phyloP scores from a whole-genome alignment of 2,797 vertebrate species.

The Anas acuta region DNA sequence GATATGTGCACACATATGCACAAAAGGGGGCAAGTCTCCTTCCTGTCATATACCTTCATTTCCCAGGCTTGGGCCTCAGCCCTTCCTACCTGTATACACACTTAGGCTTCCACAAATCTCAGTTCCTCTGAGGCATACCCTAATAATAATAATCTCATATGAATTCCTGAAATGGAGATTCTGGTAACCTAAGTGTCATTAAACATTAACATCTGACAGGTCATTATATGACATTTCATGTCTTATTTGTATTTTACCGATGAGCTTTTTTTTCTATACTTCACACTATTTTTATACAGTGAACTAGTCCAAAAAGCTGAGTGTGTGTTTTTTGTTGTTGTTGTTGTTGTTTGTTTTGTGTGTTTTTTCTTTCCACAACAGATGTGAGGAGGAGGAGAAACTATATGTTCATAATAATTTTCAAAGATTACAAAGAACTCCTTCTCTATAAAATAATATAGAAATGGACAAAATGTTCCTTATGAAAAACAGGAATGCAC shows the following conservation, averaged over 20 bases:
- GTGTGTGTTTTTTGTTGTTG: too few species aligned
- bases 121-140: not conserved
- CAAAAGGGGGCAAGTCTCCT: accelerated
- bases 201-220: not conserved
- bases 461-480: not conserved
- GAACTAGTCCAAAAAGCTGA: not conserved
- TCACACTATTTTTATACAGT: not conserved
- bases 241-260: not conserved
- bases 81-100: not conserved
- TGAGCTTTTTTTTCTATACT: not conserved
- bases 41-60: accelerated
- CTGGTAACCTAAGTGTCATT: not conserved
- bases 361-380: not conserved
- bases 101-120: not conserved
- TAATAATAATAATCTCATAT: not conserved
- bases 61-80: not conserved
- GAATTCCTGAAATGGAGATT: not conserved
- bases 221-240: not conserved
- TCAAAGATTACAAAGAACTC: not conserved
- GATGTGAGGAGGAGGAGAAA: not conserved
- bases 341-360: not conserved
- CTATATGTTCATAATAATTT: not conserved
- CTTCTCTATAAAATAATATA: not conserved
- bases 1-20: too few species aligned
- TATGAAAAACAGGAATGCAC: not conserved